phyloP scores from a whole-genome alignment of 2,888 invertebrate genomes.

The Scelioninae gen. 2 region DNA sequence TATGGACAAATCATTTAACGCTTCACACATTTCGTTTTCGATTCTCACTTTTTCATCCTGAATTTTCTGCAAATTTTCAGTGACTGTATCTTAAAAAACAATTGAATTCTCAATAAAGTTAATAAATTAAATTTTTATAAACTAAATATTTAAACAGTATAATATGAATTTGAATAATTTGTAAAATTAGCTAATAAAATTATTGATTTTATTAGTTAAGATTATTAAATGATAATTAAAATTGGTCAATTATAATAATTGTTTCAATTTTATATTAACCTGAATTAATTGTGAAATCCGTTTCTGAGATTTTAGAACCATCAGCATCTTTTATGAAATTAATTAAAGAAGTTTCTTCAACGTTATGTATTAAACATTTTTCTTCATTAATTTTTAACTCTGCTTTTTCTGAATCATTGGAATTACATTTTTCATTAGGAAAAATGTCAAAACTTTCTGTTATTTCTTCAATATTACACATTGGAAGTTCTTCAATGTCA shows the following conservation, averaged over 20 bases:
- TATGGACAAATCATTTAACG: slow-evolving; percentile 31
- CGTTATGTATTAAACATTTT: neutral
- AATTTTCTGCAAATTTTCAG: slow-evolving; percentile 37
- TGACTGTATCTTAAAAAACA: no score
- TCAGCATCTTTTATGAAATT: neutral
- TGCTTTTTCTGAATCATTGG: neutral
- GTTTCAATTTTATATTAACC: no score
- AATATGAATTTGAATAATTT: no score
- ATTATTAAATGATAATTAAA: no score
- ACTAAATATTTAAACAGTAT: no score
- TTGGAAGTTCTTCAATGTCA: no score
- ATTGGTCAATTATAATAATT: no score
- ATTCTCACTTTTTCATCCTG: slow-evolving; percentile 29
- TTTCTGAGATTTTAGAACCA: neutral
- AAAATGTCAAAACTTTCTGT: neutral
- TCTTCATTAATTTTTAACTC: neutral
- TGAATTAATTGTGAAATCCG: neutral
- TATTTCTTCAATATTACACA: slow-evolving; percentile 13
- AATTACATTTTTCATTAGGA: neutral
- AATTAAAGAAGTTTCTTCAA: neutral
- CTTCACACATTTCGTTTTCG: slow-evolving; percentile 33
- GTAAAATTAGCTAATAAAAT: no score
- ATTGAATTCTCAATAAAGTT: no score
- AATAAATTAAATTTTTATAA: no score
- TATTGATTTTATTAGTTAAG: no score